Base-by-base conservation (phyloP, 37 sponge, comb jelly and placozoan genomes). In the Halichondria panicea region DNA sequence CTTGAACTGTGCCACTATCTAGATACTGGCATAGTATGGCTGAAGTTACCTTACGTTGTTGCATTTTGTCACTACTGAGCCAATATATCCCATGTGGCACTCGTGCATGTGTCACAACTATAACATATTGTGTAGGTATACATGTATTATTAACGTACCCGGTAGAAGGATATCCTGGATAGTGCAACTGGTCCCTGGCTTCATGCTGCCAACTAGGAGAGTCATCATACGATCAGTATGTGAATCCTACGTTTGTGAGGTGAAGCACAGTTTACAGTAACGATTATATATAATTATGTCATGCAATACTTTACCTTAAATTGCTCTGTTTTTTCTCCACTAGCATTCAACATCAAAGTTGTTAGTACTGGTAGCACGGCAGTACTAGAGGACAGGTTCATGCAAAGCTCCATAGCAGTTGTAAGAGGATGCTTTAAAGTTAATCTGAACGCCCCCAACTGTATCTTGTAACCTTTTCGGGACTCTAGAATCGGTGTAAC, bases 181-280 rank as follows among this genome's bases (percentile, higher is more conserved):
- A 11, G 27, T 42, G 37, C 19, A 27, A 30, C 63, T 76, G n/a
- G 63, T 35, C n/a, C 53, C 53, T 11, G 76, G 76, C 11, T 30
- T 24, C 38, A 39, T 64, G 48, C 76, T 76, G 35, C 76, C 76
- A 6, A 76, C 76, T 48, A 76, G 46, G 1, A 52, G 63, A 40
- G 76, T 64, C 76, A 76, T 76, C 11, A 76, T 48, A 35, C 64
- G 48, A 18, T 76, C 76, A 35, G 63, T 41, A 45, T 76, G 76
- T 4, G 64, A 35, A 63, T 76, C 76, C 76, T 76, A 28, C 27
- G n/a, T n/a, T n/a, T n/a, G n/a, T n/a, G n/a, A n/a, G n/a, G n/a
- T n/a, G n/a, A n/a, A n/a, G n/a, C n/a, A n/a, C n/a, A n/a, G n/a
- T n/a, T n/a, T n/a, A n/a, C n/a, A n/a, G n/a, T n/a, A n/a, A n/a